These are phyloP conservation scores for Fratercula arctica DNA, from an alignment of 2,797 vertebrate species.

Conservation along the genomic window DNA sequence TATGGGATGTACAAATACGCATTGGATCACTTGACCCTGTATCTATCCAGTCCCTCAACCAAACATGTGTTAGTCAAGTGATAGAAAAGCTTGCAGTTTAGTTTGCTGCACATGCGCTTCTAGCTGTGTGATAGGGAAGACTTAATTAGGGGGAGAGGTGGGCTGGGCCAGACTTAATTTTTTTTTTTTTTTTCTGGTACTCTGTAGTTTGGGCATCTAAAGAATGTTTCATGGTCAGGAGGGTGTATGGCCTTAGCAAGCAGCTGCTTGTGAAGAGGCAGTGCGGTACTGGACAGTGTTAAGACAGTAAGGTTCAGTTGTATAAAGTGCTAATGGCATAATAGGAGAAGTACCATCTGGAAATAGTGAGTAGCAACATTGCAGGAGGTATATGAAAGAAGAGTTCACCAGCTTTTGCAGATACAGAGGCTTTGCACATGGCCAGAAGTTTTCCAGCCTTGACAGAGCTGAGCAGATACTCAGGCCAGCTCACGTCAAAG, in stretches of 20 bases:
- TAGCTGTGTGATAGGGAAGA: neutral
- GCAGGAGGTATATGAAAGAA: neutral
- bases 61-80: neutral
- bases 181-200: too few species aligned
- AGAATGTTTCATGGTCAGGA: neutral
- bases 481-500: neutral
- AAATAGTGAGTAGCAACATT: neutral
- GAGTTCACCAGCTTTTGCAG: neutral
- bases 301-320: neutral
- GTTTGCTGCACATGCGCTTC: neutral
- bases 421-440: neutral
- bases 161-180: neutral
- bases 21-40: neutral
- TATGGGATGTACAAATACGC: neutral
- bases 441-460: neutral
- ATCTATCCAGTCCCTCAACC: neutral
- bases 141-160: fast-evolving
- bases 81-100: neutral
- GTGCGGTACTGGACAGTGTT: neutral
- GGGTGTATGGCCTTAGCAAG: neutral
- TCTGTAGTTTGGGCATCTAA: neutral
- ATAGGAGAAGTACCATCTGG: neutral
- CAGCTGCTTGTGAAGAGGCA: neutral
- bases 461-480: neutral
- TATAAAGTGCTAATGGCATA: neutral